These are phyloP conservation scores for Synanthedon formicaeformis DNA, from an alignment of 2,888 invertebrate genomes.

Conservation along the genomic window DNA sequence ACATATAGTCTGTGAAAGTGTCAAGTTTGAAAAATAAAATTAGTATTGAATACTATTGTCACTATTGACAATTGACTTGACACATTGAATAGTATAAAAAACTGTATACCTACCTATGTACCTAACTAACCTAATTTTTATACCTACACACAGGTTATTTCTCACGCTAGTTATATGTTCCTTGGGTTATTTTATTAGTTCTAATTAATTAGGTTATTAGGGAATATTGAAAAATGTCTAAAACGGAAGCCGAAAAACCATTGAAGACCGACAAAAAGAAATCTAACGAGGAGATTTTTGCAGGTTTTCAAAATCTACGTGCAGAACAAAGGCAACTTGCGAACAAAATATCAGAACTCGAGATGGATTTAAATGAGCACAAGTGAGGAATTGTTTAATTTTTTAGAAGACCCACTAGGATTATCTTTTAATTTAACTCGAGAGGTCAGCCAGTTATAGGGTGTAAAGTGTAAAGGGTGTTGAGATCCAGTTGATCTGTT, in stretches of 20 bases:
- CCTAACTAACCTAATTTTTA: too few relatives aligned
- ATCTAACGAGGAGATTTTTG: constrained; percentile 83
- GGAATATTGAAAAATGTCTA: constrained; percentile 27
- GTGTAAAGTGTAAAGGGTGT: too few relatives aligned
- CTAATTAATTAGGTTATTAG: neutral
- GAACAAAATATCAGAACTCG: constrained; percentile 90
- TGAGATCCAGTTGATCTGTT: neutral
- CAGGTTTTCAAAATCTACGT: constrained; percentile 87
- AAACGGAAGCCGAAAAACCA: constrained; percentile 16
- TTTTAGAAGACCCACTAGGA: too few relatives aligned
- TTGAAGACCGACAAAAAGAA: constrained; percentile 33
- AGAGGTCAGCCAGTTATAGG: too few relatives aligned
- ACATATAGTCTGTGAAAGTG: too few relatives aligned
- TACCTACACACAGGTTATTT: neutral
- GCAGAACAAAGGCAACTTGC: constrained; percentile 89
- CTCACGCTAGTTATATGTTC: too few relatives aligned
- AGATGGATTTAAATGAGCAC: constrained; percentile 95
- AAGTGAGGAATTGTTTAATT: constrained; percentile 74
- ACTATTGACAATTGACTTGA: too few relatives aligned
- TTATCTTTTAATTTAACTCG: neutral
- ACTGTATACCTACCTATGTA: too few relatives aligned
- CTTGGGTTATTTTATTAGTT: neutral
- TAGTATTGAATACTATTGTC: too few relatives aligned
- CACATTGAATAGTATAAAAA: too few relatives aligned
- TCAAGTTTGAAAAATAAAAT: too few relatives aligned